Evolutionary conservation across 2,797 vertebrate species (phyloP).

Genomic region (Philypnodon macrostomus): DNA sequence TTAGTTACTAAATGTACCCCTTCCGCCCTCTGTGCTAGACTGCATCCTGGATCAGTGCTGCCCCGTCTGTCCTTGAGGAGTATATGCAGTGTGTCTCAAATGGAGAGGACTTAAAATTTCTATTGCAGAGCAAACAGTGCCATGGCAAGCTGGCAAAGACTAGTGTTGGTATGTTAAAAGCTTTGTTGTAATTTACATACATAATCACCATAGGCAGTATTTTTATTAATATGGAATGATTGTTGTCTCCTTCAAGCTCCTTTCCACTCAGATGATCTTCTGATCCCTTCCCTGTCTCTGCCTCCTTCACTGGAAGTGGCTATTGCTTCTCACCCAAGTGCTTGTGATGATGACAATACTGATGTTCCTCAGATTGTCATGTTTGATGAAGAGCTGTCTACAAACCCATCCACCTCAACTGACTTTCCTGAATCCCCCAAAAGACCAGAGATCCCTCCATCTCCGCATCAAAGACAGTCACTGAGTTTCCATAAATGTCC

Average conservation of each 20-base stretch:
- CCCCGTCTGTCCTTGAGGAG: slow-evolving; percentile 71
- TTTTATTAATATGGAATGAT: too few species aligned
- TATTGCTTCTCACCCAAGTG: slow-evolving; percentile 66
- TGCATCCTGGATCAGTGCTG: slow-evolving; percentile 71
- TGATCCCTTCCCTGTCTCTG: slow-evolving; percentile 69
- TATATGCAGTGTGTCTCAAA: slow-evolving; percentile 76
- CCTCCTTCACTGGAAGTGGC: slow-evolving; percentile 73
- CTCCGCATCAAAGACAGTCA: slow-evolving; percentile 52
- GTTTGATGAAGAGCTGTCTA: slow-evolving; percentile 71
- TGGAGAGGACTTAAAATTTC: slow-evolving; percentile 73
- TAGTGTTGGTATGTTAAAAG: slow-evolving; percentile 54
- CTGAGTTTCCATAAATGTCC: slow-evolving; percentile 62
- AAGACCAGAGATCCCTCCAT: slow-evolving; percentile 34
- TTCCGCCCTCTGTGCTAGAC: slow-evolving; percentile 45
- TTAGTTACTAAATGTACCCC: background rate
- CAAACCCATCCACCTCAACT: slow-evolving; percentile 68
- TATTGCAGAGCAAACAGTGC: slow-evolving; percentile 76
- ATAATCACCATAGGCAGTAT: background rate
- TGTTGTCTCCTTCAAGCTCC: slow-evolving; percentile 45
- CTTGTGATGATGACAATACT: slow-evolving; percentile 64
- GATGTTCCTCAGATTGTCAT: slow-evolving; percentile 73
- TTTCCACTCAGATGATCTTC: slow-evolving; percentile 71
- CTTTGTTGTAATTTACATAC: background rate
- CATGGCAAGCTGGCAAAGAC: slow-evolving; percentile 70
- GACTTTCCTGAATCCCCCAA: slow-evolving; percentile 68